Conservation (phyloP, 2,113 vertebrate species). For the Cisticola juncidis region DNA sequence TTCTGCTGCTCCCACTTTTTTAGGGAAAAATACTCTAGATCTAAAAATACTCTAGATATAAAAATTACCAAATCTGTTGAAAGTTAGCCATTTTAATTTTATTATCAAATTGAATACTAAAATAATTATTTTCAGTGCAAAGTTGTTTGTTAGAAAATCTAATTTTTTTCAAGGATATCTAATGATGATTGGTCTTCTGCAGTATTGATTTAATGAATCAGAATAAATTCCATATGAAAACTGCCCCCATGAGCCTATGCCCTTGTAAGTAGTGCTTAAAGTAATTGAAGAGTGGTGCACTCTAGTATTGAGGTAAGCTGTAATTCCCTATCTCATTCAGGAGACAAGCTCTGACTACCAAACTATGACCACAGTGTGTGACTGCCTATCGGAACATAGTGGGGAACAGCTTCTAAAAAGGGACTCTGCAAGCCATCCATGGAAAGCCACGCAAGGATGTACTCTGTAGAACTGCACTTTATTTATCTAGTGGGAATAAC, state of each 20-base stretch:
- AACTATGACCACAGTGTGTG: not conserved
- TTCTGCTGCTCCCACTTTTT: not conserved
- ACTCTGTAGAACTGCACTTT: not conserved
- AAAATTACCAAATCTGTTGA: not conserved
- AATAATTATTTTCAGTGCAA: not conserved
- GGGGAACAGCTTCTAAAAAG: not conserved
- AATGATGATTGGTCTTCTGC: conserved; percentile 13
- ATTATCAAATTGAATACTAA: not conserved
- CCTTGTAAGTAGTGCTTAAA: not conserved
- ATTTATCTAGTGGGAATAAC: not conserved
- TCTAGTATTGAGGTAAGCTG: not conserved
- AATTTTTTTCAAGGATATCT: conserved; percentile 11
- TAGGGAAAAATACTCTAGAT: not conserved
- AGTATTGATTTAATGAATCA: not conserved
- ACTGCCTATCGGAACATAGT: not conserved
- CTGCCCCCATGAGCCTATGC: not conserved
- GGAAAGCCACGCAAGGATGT: not conserved
- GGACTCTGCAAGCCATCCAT: not conserved
- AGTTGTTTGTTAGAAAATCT: not conserved
- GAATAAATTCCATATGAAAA: not conserved
- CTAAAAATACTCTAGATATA: not conserved
- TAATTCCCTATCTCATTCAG: not conserved
- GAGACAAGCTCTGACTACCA: not conserved
- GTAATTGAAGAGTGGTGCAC: not conserved
- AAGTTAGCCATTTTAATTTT: not conserved